These are phyloP conservation scores for Eptesicus fuscus DNA, from an alignment of 2,113 vertebrate genomes.

Conservation along the genomic window DNA sequence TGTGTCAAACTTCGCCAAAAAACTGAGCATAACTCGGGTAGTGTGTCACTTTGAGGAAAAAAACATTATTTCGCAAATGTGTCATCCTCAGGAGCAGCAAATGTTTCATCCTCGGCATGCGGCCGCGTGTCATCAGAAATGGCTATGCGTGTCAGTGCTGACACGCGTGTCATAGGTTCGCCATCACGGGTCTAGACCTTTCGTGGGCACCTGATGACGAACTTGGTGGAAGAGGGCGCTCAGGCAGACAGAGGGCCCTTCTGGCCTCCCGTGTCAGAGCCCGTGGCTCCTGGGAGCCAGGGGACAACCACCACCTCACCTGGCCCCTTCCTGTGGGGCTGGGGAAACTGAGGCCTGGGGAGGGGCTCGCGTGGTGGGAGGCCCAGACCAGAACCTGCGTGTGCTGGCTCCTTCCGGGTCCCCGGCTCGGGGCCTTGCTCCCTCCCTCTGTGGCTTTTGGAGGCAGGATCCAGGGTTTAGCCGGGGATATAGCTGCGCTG, in stretches of 20 bases:
- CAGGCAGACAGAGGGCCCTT: not conserved
- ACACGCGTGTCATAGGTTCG: too few relatives aligned
- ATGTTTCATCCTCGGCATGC: too few relatives aligned
- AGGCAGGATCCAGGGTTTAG: too few relatives aligned
- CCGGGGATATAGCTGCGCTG: too few relatives aligned
- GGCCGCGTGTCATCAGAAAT: too few relatives aligned
- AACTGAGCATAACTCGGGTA: too few relatives aligned
- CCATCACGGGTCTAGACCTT: not conserved
- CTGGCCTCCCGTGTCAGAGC: not conserved
- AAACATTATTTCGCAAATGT: too few relatives aligned
- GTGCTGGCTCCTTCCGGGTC: not conserved
- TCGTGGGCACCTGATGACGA: not conserved
- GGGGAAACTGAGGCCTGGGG: not conserved
- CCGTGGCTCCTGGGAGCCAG: rapidly evolving
- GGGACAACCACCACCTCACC: not conserved
- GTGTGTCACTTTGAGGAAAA: too few relatives aligned
- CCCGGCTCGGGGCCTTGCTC: rapidly evolving
- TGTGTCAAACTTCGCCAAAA: too few relatives aligned
- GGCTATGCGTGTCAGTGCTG: too few relatives aligned
- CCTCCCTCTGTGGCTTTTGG: not conserved
- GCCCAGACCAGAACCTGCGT: not conserved
- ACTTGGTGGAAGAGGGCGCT: not conserved
- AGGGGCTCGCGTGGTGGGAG: rapidly evolving
- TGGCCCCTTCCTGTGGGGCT: not conserved
- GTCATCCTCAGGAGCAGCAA: too few relatives aligned